Conservation (phyloP, 2,888 invertebrate species). For the Ectropis crepuscularia region DNA sequence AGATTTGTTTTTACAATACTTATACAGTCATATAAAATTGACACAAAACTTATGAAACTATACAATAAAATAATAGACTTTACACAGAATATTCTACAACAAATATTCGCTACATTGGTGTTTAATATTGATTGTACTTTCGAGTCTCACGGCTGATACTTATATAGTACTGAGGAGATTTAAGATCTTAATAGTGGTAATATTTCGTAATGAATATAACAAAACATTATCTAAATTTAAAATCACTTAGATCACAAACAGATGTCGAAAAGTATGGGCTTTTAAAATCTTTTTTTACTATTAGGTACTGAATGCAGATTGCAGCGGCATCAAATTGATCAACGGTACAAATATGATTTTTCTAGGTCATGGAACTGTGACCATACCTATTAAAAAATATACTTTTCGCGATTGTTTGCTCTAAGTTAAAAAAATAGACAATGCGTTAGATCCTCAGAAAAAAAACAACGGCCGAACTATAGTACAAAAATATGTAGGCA, state of each 20-base stretch:
- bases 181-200: conserved; percentile 38
- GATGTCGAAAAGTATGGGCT: no score
- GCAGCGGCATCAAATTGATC: no score
- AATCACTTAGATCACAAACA: no score
- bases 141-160: conserved; percentile 57
- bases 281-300: no score
- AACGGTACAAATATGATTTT: no score
- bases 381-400: no score
- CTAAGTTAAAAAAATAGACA: no score
- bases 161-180: conserved; percentile 46
- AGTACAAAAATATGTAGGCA: background rate
- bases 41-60: conserved; percentile 55
- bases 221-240: no score
- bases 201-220: background rate
- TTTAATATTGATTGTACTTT: conserved; percentile 68
- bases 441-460: no score
- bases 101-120: conserved; percentile 70
- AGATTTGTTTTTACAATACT: conserved; percentile 9
- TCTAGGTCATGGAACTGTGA: no score
- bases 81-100: conserved; percentile 75
- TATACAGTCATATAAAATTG: conserved; percentile 59
- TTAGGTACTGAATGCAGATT: no score
- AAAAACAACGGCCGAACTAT: conserved; percentile 1
- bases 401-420: no score
- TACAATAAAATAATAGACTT: conserved; percentile 52